Evolutionary conservation across 2,888 invertebrate species (phyloP), one percentile per base, ranked within the genome.

Genomic region (Torymus tubicola): DNA sequence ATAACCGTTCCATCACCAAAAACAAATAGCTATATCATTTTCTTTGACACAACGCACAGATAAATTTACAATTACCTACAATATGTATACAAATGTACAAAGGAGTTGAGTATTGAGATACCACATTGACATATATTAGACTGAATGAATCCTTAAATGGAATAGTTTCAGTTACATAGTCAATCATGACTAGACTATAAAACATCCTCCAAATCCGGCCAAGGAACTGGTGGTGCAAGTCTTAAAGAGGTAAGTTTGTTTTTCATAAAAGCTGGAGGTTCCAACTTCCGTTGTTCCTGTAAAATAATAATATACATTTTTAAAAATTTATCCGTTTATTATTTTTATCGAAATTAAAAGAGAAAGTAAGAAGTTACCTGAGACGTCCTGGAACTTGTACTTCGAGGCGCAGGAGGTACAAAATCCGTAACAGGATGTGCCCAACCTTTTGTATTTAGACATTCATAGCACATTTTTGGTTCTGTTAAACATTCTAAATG

Each of bases 151-250:
- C 72, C 31, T 75, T 24, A 73, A 70, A 52, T 77, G 31, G 77
- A 78, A 78, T 57, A 77, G 3, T 2, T 76, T 77, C 31, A 61
- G 53, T 70, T 69, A 72, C 12, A 69, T 64, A 61, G 75, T 78
- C 65, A 57, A 24, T 60, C 68, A 53, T 83, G 87, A 89, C 88
- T 89, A 89, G 88, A 89, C 88, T 89, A 90, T 88, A 90, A 88
- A 87, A 89, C 88, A 81, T 89, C 90, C 80, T 90, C 90, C 79
- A 90, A 85, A 84, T 90, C 90, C 69, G 90, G 89, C 83, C 90
- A 84, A 71, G 86, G 84, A 68, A 88, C 87, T 78, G 89, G 89
- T 61, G 90, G 90, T 55, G 89, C 90, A 72, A 90, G 87, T 84
- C 86, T 89, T 69, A 90, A 82, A 4, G 89, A 85, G 21, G 88